Evolutionary conservation across 2,888 invertebrate genomes (phyloP), one percentile per base, ranked within the genome.

Genomic region (Ditula angustiorana): DNA sequence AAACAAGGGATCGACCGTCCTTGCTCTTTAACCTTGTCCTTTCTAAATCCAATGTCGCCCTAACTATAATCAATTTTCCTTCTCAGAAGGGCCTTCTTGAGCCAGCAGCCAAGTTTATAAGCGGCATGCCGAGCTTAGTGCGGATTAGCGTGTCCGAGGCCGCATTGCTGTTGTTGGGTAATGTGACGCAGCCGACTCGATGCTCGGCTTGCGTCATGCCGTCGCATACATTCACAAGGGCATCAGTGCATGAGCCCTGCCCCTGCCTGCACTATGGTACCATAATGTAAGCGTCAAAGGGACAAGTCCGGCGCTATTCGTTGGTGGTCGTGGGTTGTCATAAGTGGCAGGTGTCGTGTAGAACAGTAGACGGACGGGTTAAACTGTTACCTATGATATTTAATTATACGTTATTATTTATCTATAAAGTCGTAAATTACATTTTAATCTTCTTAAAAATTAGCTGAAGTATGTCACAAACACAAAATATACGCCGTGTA

Each of bases 151-250:
- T 85, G 85, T 80, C 81, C 76, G 74, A 74, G 76, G 75, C 80
- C 84, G 87, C 87, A 89, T 78, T 87, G 88, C 86, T 74, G 86
- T 73, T 80, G 82, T 86, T 83, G 79, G 76, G 79, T 79, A 82
- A 82, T 75, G 74, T 72, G 75, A 76, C 71, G 78, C 74, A 72
- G 69, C 72, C 71, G 72, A 72, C 71, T 52, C 52, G 44, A 35
- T 49, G 73, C 72, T 70, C 56, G 64, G 68, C 66, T 78, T 77
- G 79, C 81, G 76, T 77, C 78, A 78, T 80, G 76, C 53, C 68
- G 64, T 70, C 71, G 69, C 72, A 74, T 74, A 67, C 55, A 70
- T 70, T 71, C 23, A 37, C 64, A 59, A 59, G 64, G 64, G 64
- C 59, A 69, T 68, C 61, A 53, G 67, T 71, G 73, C 71, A 68